phyloP scores from a whole-genome alignment of 2,888 invertebrate genomes.

The Pristionchus japonicus region DNA sequence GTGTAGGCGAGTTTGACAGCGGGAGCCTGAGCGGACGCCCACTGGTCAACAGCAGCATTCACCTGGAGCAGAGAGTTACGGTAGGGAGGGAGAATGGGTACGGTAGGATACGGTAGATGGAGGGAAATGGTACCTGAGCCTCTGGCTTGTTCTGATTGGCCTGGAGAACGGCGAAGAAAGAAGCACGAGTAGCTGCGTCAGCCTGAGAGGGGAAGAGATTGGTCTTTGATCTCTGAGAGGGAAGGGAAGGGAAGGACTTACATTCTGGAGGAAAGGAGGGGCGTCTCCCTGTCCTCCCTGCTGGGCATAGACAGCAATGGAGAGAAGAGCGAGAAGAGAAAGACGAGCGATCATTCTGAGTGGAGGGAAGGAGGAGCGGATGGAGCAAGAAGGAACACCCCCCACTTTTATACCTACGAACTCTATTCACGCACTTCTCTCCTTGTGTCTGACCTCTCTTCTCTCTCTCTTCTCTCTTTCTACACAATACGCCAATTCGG shows the following conservation, averaged over 20 bases:
- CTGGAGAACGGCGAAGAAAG: conserved; percentile 43
- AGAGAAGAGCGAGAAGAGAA: conserved; percentile 57
- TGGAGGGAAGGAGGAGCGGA: conserved; percentile 29
- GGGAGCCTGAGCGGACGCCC: conserved; percentile 21
- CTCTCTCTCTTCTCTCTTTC: not conserved
- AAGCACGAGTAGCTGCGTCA: not conserved
- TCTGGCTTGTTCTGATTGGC: conserved; percentile 39
- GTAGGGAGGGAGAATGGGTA: not conserved
- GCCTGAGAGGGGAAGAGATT: not conserved
- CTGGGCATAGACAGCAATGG: conserved; percentile 59
- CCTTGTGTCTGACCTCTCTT: not conserved
- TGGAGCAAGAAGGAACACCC: conserved; percentile 6
- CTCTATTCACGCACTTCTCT: conserved; percentile 25
- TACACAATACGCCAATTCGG: not conserved
- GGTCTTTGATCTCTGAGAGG: conserved; percentile 10
- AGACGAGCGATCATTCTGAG: conserved; percentile 47
- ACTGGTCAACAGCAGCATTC: conserved; percentile 39
- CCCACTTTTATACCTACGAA: not conserved
- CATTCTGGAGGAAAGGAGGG: conserved; percentile 67
- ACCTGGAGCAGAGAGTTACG: not conserved
- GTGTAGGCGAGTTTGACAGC: not conserved
- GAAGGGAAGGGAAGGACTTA: conserved; percentile 10
- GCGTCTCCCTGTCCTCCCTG: conserved; percentile 52
- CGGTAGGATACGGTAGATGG: not conserved
- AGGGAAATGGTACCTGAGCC: conserved; percentile 21